Evolutionary conservation across 2,797 vertebrate genomes (phyloP).

Genomic region (Corythornis leucogaster): DNA sequence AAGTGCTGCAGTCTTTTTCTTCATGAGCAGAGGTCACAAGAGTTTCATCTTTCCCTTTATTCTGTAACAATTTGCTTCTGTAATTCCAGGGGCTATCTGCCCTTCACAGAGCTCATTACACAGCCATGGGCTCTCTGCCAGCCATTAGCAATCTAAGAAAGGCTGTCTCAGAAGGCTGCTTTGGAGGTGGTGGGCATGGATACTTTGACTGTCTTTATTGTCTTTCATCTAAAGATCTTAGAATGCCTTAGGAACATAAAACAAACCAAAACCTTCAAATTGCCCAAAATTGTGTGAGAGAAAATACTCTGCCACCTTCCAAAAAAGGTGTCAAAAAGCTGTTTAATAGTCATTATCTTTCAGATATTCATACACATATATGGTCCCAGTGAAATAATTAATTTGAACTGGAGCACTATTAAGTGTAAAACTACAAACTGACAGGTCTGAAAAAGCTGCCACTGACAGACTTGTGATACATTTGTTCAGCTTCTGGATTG

Average conservation of each 20-base stretch:
- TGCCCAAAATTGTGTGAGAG: not conserved
- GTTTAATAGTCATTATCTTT: not conserved
- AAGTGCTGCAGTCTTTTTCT: not conserved
- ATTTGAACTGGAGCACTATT: not conserved
- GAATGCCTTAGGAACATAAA: not conserved
- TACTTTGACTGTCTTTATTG: not conserved
- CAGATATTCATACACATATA: not conserved
- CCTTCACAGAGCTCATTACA: constrained; percentile 10
- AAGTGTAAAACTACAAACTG: not conserved
- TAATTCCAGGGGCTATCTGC: constrained; percentile 13
- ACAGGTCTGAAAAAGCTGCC: not conserved
- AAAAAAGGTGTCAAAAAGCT: not conserved
- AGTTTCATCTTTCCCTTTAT: constrained; percentile 22
- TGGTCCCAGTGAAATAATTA: not conserved
- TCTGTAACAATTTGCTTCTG: not conserved
- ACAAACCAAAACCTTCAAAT: not conserved
- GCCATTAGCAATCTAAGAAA: not conserved
- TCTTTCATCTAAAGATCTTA: not conserved
- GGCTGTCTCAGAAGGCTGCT: not conserved
- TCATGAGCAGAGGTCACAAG: not conserved
- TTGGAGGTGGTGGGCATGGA: not conserved
- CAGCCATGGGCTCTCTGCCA: not conserved
- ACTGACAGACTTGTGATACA: not conserved
- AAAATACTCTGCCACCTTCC: not conserved
- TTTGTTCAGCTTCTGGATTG: not conserved